Base-by-base conservation (phyloP, 1,140 invertebrate genomes). In the Polypedilum vanderplanki region DNA sequence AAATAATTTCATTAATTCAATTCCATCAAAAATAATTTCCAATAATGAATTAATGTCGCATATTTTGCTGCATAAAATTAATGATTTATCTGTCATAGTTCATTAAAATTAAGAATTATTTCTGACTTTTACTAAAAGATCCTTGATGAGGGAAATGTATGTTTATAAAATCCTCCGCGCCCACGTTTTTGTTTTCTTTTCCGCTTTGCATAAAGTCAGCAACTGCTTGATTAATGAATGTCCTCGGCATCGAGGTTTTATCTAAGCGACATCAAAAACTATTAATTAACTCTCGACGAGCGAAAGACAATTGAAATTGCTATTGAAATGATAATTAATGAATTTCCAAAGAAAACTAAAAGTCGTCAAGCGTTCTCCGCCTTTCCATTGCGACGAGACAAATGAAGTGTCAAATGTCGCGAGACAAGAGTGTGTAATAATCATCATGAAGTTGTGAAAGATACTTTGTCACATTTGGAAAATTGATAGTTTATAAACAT, bases 331-430 rank as follows among this genome's bases (percentile, higher is more conserved):
- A 20, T 70, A 70, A 70, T 70, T 70, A 70, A 70, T 70, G 65
- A 70, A 70, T 70, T 70, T 70, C 18, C 46, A 15, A 57, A 57
- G 46, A 57, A 57, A 46, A 15, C 12, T 57, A n/a, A 57, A 57
- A 15, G n/a, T n/a, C n/a, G 46, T 57, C 46, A 57, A 57, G 46
- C 46, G 15, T 57, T 57, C 24, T 33, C 46, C 46, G 46, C 46
- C 46, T 57, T 3, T n/a, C 41, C n/a, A n/a, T 57, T 57, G n/a
- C 46, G 9, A 57, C 17, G 65, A 70, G 17, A 70, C 65, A 22
- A 70, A 70, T 70, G 65, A 70, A 70, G 65, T 70, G 65, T 70
- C 65, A 70, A 70, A 70, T 70, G 65, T 70, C 65, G 65, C 3
- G 15, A 9, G 17, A 15, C 10, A 12, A 57, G 24, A 33, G 24